Evolutionary conservation across 2,797 vertebrate species (phyloP).

Genomic region (Sphenodon punctatus): DNA sequence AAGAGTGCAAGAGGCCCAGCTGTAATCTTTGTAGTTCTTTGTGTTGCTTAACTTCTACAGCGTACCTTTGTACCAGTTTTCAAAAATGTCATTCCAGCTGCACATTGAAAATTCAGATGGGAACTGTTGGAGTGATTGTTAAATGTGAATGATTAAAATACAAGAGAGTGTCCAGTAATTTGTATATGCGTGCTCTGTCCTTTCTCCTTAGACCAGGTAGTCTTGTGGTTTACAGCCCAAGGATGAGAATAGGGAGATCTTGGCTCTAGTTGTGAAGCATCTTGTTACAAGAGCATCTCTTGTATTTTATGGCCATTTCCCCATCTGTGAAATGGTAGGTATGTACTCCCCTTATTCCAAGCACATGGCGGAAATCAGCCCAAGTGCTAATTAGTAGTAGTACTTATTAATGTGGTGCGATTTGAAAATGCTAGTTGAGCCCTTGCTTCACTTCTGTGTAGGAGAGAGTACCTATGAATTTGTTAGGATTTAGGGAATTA

Average conservation of each 20-base stretch:
- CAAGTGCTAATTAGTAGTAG: too few species aligned
- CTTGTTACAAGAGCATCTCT: too few species aligned
- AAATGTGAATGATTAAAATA: slow-evolving; percentile 41
- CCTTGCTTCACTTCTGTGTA: neutral
- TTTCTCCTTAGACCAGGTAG: neutral
- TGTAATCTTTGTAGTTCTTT: slow-evolving; percentile 32
- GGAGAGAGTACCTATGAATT: neutral
- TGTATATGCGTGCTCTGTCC: neutral
- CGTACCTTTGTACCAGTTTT: slow-evolving; percentile 14
- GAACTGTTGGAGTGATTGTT: slow-evolving; percentile 14
- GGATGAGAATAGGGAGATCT: neutral
- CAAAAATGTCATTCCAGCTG: neutral
- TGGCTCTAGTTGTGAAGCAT: neutral
- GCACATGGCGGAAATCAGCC: too few species aligned
- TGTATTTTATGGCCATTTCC: too few species aligned
- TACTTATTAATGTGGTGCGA: too few species aligned
- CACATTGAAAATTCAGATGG: slow-evolving; percentile 6
- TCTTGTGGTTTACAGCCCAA: neutral
- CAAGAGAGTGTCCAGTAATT: neutral
- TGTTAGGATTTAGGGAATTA: too few species aligned
- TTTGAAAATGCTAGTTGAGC: neutral
- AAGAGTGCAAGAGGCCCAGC: slow-evolving; percentile 45
- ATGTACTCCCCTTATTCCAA: too few species aligned
- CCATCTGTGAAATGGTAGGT: too few species aligned
- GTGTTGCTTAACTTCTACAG: neutral